phyloP scores from a whole-genome alignment of 2,888 invertebrate species.

The Pollenia labialis region DNA sequence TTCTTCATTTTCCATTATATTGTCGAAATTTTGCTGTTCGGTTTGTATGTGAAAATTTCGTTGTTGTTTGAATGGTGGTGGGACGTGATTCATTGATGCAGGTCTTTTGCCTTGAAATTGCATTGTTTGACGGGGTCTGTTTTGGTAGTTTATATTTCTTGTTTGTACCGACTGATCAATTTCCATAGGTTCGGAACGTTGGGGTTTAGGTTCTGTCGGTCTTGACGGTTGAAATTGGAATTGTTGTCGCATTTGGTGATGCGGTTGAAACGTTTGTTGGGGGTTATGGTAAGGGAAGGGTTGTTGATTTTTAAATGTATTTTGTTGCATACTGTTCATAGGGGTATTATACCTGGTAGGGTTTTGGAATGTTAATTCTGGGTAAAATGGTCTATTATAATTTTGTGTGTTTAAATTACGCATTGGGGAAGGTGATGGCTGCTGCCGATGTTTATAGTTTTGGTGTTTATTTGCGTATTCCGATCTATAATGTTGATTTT shows the following conservation, averaged over 20 bases:
- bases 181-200: not conserved
- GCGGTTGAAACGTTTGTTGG: conserved; percentile 4
- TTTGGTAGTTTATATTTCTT: too few relatives aligned
- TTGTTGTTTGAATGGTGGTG: conserved; percentile 21
- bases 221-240: conserved; percentile 19
- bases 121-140: not conserved
- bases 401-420: conserved; percentile 31
- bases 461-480: conserved; percentile 20
- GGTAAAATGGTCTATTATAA: conserved; percentile 24
- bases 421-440: conserved; percentile 16
- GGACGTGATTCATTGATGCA: too few relatives aligned
- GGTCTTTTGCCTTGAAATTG: too few relatives aligned
- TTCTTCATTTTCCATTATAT: conserved; percentile 17
- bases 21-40: conserved; percentile 11
- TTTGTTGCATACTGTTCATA: not conserved
- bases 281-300: conserved; percentile 2
- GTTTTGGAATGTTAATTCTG: conserved; percentile 7
- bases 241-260: conserved; percentile 31
- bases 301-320: conserved; percentile 1
- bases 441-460: conserved; percentile 13
- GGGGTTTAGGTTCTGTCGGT: conserved; percentile 10
- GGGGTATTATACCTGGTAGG: not conserved
- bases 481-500: conserved; percentile 26
- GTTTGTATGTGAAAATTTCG: conserved; percentile 24
- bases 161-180: too few relatives aligned